Conservation (phyloP, 1,140 invertebrate species). For the Wasmannia auropunctata region DNA sequence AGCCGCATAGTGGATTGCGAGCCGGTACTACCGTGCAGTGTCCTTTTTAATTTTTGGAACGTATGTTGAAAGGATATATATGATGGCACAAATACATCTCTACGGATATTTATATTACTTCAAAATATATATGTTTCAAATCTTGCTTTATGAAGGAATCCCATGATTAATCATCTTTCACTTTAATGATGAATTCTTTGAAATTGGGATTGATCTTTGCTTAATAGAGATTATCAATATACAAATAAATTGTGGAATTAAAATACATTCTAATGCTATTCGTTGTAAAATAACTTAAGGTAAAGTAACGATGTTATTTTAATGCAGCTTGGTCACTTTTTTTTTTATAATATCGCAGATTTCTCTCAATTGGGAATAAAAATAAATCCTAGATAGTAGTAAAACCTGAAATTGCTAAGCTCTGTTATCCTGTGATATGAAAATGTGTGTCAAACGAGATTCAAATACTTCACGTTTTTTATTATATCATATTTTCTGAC, state of each 20-base stretch:
- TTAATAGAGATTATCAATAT: neutral
- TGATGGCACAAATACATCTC: neutral
- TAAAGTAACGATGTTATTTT: neutral
- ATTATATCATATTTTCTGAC: neutral
- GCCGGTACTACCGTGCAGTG: neutral
- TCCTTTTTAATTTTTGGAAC: constrained; percentile 37
- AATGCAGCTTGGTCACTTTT: neutral
- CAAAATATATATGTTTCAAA: neutral
- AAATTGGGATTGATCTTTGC: neutral
- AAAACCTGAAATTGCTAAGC: neutral
- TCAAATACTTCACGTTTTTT: neutral
- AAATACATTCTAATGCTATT: neutral
- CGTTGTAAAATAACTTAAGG: neutral
- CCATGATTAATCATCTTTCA: neutral
- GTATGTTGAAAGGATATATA: neutral
- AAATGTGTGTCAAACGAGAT: neutral
- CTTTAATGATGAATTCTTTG: neutral
- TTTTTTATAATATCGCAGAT: neutral
- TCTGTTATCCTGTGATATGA: neutral
- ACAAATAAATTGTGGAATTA: neutral
- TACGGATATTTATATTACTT: neutral
- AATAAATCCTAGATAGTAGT: neutral
- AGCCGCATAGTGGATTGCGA: constrained; percentile 35
- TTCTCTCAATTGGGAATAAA: neutral
- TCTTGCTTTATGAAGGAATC: neutral